phyloP scores from a whole-genome alignment of 1,140 invertebrate species.

The Babylonia areolata region DNA sequence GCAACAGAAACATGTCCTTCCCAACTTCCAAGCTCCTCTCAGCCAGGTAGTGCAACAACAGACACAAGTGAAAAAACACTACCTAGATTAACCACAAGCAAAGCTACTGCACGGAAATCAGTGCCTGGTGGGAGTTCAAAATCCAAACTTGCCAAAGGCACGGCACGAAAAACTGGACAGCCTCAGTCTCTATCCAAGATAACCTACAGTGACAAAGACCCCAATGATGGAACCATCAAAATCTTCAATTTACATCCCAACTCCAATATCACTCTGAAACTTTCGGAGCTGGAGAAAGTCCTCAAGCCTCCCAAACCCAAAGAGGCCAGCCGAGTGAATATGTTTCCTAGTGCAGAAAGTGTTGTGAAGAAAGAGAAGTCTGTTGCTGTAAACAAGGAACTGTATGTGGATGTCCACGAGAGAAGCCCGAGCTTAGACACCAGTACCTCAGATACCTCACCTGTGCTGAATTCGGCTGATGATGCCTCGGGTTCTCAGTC shows the following conservation, averaged over 20 bases:
- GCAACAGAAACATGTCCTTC: neutral
- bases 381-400: neutral
- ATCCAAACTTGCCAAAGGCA: neutral
- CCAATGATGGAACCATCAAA: constrained; percentile 3
- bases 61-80: neutral
- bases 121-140: neutral
- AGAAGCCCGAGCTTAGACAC: neutral
- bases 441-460: neutral
- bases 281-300: constrained; percentile 13
- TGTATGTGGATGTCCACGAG: neutral
- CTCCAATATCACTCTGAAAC: constrained; percentile 26
- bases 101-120: neutral
- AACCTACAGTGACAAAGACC: neutral
- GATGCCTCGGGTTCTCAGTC: neutral
- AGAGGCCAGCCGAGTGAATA: neutral
- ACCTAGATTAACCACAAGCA: neutral
- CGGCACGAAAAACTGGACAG: constrained; percentile 15
- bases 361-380: neutral
- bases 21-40: neutral
- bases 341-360: neutral
- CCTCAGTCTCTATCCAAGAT: neutral
- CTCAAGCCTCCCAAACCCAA: neutral
- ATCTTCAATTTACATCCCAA: constrained; percentile 17
- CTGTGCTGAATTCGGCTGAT: neutral
- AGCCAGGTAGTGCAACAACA: neutral